Evolutionary conservation across 2,888 invertebrate genomes (phyloP), one percentile per base, ranked within the genome.

Genomic region (Limnephilus auricula): DNA sequence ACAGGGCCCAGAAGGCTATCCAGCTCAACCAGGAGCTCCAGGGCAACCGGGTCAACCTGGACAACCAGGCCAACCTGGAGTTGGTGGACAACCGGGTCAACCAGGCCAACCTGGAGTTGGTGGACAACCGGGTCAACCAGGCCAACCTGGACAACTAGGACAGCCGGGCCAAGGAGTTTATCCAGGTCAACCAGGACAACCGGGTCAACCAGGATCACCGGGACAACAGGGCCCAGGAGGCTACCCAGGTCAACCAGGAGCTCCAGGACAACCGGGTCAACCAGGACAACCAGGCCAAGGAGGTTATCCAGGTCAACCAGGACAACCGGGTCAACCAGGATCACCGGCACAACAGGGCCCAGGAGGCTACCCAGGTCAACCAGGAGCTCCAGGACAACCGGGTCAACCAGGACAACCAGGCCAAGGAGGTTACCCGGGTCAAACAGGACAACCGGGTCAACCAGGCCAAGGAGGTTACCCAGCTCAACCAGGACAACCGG

Each of bases 401-500:
- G 40, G 40, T 40, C 94, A 93, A 90, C 92, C 93, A 83, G 94
- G 93, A 80, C 90, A 40, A 40, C 40, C 40, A 40, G 40, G 40
- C 40, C 40, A 40, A 40, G 40, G 40, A 40, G 95, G 40, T 40
- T 40, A 87, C 85, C 92, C 93, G 37, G 93, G 93, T 5, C 90
- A 90, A 95, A 96, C 93, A 95, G 94, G 94, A 95, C 94, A n/a
- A 18, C 93, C 94, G 4, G 94, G 82, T 0, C 40, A 37, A 37
- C 89, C 88, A 65, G 84, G 84, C 32, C 93, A 94, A 6, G 94
- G 82, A 78, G 92, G 40, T 12, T 1, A 40, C 10, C 92, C 84
- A 25, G 94, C 93, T 95, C 94, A 89, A 95, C 96, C 92, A 96
- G 96, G 94, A 96, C 82, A 79, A 34, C 93, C 94, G 6, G 94